These are phyloP conservation scores for Bubo blakistoni DNA, from an alignment of 2,113 vertebrate species.

Conservation along the genomic window DNA sequence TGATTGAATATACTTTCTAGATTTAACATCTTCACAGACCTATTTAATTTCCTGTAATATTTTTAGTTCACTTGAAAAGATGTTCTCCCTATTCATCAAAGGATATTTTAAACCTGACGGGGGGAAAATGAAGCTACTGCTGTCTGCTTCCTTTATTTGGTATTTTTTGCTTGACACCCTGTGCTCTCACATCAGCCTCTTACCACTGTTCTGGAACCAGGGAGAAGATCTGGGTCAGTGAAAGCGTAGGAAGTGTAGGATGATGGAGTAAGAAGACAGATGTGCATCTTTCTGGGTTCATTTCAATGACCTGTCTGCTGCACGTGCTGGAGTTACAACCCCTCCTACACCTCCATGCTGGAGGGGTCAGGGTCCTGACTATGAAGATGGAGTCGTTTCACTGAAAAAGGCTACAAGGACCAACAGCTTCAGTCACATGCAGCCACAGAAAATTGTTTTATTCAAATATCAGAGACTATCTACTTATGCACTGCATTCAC, in stretches of 20 bases:
- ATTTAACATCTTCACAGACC: constrained; percentile 43
- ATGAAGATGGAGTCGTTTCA: not conserved
- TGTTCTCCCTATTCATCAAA: constrained; percentile 53
- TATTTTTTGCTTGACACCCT: not conserved
- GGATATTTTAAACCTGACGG: constrained; percentile 35
- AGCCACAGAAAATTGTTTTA: not conserved
- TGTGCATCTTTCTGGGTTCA: not conserved
- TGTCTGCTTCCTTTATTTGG: constrained; percentile 28
- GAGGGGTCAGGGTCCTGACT: not conserved
- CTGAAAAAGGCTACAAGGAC: not conserved
- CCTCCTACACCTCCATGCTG: not conserved
- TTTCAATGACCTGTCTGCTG: not conserved
- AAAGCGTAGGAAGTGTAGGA: not conserved
- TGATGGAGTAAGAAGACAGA: not conserved
- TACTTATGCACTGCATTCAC: not conserved
- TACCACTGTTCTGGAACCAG: not conserved
- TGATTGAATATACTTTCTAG: constrained; percentile 34
- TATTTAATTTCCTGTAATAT: constrained; percentile 64
- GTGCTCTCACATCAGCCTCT: not conserved
- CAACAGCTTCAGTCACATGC: not conserved
- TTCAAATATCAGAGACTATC: not conserved
- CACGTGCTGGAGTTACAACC: not conserved
- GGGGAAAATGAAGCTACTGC: not conserved
- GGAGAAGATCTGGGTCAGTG: not conserved
- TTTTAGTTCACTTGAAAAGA: constrained; percentile 52